Conservation (phyloP, 2,797 vertebrate genomes). For the Eulemur albifrons region DNA sequence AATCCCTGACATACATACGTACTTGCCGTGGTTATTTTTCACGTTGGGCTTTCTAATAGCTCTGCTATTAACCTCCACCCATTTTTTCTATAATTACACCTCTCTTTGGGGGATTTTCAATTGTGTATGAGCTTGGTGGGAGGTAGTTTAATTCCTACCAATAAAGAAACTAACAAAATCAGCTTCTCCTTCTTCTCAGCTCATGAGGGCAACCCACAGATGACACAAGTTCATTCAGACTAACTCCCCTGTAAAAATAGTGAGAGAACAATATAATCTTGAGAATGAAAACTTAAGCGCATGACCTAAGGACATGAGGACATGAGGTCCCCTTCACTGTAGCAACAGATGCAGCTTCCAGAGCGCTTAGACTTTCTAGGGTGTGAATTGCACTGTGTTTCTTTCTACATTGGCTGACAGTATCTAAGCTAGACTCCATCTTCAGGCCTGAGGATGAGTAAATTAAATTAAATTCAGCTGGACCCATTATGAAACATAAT, state of each 20-base stretch:
- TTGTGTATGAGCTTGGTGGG: background rate
- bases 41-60: background rate
- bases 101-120: background rate
- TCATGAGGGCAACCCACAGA: background rate
- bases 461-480: background rate
- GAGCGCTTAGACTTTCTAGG: background rate
- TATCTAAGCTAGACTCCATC: background rate
- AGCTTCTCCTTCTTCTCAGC: background rate
- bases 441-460: background rate
- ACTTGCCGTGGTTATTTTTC: background rate
- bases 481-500: background rate
- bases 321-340: background rate
- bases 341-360: background rate
- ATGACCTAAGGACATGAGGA: background rate
- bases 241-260: background rate
- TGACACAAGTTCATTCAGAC: background rate
- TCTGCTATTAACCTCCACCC: background rate
- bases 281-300: background rate
- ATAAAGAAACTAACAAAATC: background rate
- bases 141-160: background rate
- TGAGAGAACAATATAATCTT: background rate
- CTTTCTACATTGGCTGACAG: background rate
- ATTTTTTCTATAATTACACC: background rate
- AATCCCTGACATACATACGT: background rate
- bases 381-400: background rate